Conservation (phyloP, 2,888 invertebrate species). For the Lasioglossum zephyrum region DNA sequence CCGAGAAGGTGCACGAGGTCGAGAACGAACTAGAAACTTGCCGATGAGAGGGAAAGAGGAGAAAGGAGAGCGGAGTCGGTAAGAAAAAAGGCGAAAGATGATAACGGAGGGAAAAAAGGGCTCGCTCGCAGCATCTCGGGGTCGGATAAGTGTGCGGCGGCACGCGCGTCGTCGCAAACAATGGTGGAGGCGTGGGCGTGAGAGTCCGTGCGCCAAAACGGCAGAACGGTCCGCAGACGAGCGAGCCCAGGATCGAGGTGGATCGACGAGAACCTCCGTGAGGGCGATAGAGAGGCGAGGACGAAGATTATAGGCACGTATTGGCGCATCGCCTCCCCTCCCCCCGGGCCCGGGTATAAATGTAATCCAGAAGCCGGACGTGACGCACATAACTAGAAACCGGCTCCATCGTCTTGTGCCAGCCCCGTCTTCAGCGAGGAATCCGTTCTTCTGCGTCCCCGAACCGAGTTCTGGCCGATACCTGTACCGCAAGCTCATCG, state of each 20-base stretch:
- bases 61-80: not conserved
- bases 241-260: conserved; percentile 38
- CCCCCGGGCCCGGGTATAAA: conserved; percentile 80
- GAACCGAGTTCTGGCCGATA: conserved; percentile 1
- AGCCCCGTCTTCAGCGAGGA: conserved; percentile 39
- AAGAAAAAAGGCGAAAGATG: not conserved
- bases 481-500: not conserved
- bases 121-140: not conserved
- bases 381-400: conserved; percentile 79
- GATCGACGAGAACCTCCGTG: conserved; percentile 25
- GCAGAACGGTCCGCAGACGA: conserved; percentile 22
- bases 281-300: conserved; percentile 55
- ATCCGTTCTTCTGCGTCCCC: not conserved
- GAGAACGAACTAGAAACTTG: not conserved
- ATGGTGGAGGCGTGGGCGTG: not conserved
- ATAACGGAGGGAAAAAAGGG: conserved; percentile 1
- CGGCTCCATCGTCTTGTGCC: conserved; percentile 49
- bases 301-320: conserved; percentile 83
- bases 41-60: not conserved
- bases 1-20: not conserved
- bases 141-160: not conserved
- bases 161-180: conserved; percentile 2
- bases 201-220: conserved; percentile 23
- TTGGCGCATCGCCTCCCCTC: conserved; percentile 83
- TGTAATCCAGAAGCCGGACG: conserved; percentile 83